Percentiles rank a stretch among this genome's conserved stretches.
These are phyloP conservation scores for Syrphus vitripennis DNA, from an alignment of 2,888 invertebrate species.

Conservation along the genomic window DNA sequence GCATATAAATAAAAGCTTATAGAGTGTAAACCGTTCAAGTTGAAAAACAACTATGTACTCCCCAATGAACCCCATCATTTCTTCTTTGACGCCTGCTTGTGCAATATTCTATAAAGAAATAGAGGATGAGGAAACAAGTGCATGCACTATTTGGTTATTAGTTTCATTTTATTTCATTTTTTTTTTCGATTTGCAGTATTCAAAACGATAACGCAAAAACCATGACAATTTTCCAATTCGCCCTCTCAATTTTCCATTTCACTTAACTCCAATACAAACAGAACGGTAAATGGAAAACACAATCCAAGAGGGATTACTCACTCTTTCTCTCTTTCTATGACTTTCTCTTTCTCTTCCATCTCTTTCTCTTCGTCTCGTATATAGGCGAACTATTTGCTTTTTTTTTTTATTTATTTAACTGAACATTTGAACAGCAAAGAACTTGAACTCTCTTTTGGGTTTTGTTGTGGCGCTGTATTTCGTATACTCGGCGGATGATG, in stretches of 20 bases:
- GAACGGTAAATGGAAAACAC: background rate
- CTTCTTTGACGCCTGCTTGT: background rate
- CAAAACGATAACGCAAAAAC: background rate
- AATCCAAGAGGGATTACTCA: background rate
- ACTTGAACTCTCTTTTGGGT: conserved; percentile 19
- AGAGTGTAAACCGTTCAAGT: background rate
- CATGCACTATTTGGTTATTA: background rate
- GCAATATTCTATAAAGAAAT: background rate
- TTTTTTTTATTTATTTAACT: background rate
- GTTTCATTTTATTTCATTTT: background rate
- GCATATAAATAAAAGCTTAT: background rate
- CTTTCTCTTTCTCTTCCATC: background rate
- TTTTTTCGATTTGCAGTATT: background rate
- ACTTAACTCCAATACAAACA: background rate
- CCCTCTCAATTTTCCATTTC: conserved; percentile 4
- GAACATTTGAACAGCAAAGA: conserved; percentile 16
- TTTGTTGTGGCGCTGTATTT: background rate
- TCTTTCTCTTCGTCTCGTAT: background rate
- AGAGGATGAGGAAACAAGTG: background rate
- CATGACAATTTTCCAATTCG: background rate
- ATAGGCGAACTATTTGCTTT: no score
- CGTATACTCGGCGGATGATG: background rate
- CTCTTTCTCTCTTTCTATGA: background rate
- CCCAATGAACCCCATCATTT: background rate
- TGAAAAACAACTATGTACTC: background rate